These are phyloP conservation scores for Paralichthys olivaceus DNA, from an alignment of 2,113 vertebrate genomes.

Conservation along the genomic window DNA sequence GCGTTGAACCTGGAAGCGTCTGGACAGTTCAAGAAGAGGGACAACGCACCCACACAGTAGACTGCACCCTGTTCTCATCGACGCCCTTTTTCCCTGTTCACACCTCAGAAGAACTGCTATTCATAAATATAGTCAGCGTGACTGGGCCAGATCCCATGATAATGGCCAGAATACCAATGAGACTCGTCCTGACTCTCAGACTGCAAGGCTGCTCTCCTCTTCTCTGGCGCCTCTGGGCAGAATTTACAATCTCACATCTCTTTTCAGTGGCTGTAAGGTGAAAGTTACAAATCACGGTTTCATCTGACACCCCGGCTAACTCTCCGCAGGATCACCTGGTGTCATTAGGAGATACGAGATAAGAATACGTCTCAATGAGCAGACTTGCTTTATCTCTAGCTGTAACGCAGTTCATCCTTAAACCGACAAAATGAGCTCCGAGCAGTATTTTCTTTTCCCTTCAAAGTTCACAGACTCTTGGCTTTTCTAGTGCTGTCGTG, in stretches of 20 bases:
- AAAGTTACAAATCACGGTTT: constrained; percentile 68
- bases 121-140: constrained; percentile 70
- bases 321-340: constrained; percentile 47
- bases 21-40: constrained; percentile 32
- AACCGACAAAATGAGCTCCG: constrained; percentile 13
- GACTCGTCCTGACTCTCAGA: constrained; percentile 29
- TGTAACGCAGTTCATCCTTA: constrained; percentile 34
- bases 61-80: constrained; percentile 43
- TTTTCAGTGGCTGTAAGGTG: constrained; percentile 49
- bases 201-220: constrained; percentile 37
- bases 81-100: constrained; percentile 37
- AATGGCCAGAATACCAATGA: constrained; percentile 68
- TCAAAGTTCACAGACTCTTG: constrained; percentile 41
- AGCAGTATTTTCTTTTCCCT: neutral
- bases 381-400: constrained; percentile 42
- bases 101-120: constrained; percentile 55
- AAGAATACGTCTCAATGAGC: constrained; percentile 42
- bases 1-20: constrained; percentile 14
- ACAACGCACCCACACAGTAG: constrained; percentile 31
- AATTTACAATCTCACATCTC: constrained; percentile 47
- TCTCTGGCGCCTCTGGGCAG: constrained; percentile 55
- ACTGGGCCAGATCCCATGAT: constrained; percentile 43
- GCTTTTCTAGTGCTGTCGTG: neutral
- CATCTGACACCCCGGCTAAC: constrained; percentile 39
- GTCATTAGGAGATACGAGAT: constrained; percentile 51